These are phyloP conservation scores for Huso huso DNA, from an alignment of 2,797 vertebrate genomes.

Conservation along the genomic window DNA sequence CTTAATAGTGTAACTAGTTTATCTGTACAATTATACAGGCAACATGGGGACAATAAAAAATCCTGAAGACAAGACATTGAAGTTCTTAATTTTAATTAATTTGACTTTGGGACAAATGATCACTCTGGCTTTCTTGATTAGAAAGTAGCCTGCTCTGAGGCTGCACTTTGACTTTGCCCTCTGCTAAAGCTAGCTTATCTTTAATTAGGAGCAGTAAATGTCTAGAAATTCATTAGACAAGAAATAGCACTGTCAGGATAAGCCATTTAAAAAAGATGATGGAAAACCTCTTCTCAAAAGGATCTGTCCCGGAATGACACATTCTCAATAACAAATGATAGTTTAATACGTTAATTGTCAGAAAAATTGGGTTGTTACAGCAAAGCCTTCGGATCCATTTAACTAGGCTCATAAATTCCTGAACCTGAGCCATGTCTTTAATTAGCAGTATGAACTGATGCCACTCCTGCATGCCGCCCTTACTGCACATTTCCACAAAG, in stretches of 20 bases:
- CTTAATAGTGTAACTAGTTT: too few relatives aligned
- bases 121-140: conserved; percentile 28
- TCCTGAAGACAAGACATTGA: conserved; percentile 9
- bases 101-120: conserved; percentile 52
- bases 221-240: conserved; percentile 59
- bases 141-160: conserved; percentile 23
- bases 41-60: too few relatives aligned
- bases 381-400: conserved; percentile 67
- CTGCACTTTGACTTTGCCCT: conserved; percentile 55
- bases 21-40: too few relatives aligned
- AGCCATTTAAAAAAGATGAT: conserved; percentile 67
- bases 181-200: conserved; percentile 57
- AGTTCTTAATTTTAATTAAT: conserved; percentile 50
- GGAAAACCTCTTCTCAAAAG: conserved; percentile 55
- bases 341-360: conserved; percentile 86
- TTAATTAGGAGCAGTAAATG: conserved; percentile 72
- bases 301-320: conserved; percentile 59
- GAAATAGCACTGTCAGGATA: conserved; percentile 58
- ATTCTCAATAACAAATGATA: conserved; percentile 84
- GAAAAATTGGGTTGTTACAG: conserved; percentile 73
- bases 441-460: conserved; percentile 56
- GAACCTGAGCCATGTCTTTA: conserved; percentile 53
- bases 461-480: too few relatives aligned
- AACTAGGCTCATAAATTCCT: conserved; percentile 57
- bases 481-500: too few relatives aligned